phyloP scores from a whole-genome alignment of 92 coral and sea anemone genomes.

The Zoanthus sociatus region DNA sequence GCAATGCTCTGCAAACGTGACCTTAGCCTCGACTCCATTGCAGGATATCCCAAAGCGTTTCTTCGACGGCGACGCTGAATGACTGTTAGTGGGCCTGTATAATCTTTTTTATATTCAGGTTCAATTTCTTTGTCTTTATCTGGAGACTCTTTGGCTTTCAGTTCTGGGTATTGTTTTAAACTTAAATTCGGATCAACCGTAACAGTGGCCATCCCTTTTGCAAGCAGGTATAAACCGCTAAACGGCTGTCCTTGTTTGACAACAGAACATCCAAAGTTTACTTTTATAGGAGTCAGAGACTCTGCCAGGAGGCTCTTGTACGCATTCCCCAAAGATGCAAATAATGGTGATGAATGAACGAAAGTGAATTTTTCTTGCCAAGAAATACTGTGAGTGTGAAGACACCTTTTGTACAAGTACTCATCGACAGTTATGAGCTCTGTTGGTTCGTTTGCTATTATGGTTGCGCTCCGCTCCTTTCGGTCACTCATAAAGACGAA shows the following conservation, averaged over 20 bases:
- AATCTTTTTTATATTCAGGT: conserved; percentile 45
- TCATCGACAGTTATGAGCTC: conserved; percentile 73
- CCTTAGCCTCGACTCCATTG: conserved; percentile 82
- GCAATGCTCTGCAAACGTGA: conserved; percentile 77
- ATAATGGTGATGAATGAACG: conserved; percentile 76
- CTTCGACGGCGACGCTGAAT: conserved; percentile 88
- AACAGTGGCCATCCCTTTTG: conserved; percentile 86
- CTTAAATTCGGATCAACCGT: conserved; percentile 76
- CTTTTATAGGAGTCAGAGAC: conserved; percentile 76
- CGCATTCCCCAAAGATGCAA: conserved; percentile 73
- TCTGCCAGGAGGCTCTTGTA: conserved; percentile 80
- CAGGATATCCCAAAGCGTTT: conserved; percentile 76
- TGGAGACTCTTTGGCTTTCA: conserved; percentile 48
- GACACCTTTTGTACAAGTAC: conserved; percentile 63
- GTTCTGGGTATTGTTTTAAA: conserved; percentile 69
- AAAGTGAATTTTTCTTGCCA: conserved; percentile 85
- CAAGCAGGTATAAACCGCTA: conserved; percentile 76
- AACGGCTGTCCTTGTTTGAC: conserved; percentile 84
- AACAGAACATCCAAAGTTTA: conserved; percentile 77
- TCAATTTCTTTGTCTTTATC: not conserved
- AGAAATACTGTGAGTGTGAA: conserved; percentile 64
- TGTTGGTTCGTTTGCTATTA: conserved; percentile 86
- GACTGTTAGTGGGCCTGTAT: conserved; percentile 73
- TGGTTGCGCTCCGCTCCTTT: conserved; percentile 92
- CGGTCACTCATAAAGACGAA: conserved; percentile 76